Percentiles rank a stretch among this genome's conserved stretches.
Conservation (phyloP, 2,113 vertebrate species). For the Pluvianellus socialis region DNA sequence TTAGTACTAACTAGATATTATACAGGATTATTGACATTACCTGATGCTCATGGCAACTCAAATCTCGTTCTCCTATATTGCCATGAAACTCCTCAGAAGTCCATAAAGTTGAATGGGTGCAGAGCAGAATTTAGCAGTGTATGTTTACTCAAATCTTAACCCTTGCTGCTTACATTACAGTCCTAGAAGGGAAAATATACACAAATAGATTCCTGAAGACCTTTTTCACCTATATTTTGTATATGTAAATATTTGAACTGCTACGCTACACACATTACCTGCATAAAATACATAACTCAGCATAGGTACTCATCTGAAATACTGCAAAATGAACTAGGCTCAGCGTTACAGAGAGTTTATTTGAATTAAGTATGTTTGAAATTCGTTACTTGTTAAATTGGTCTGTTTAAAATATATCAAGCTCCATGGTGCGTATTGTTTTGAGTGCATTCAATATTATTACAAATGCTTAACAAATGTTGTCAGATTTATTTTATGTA, state of each 20-base stretch:
- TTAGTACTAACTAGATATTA: background rate
- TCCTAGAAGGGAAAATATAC: background rate
- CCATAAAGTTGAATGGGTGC: background rate
- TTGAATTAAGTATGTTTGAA: slow-evolving; percentile 6
- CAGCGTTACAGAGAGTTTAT: background rate
- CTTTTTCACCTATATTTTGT: slow-evolving; percentile 21
- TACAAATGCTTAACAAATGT: background rate
- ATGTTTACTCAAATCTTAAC: slow-evolving; percentile 54
- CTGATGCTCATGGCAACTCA: background rate
- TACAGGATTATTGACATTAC: background rate
- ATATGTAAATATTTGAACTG: slow-evolving; percentile 64
- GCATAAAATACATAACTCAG: slow-evolving; percentile 28
- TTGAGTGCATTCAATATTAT: slow-evolving; percentile 1
- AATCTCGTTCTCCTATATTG: background rate
- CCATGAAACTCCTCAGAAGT: slow-evolving; percentile 5
- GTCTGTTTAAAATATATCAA: slow-evolving; percentile 3
- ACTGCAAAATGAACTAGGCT: background rate
- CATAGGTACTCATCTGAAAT: slow-evolving; percentile 24
- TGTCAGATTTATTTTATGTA: background rate
- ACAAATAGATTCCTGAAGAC: slow-evolving; percentile 40
- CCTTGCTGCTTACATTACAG: slow-evolving; percentile 16
- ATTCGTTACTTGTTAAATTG: background rate
- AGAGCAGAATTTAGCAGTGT: background rate
- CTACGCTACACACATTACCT: slow-evolving; percentile 22
- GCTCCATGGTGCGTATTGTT: background rate